Conservation (phyloP, 2,888 invertebrate genomes). For the Drosophila aldrichi region DNA sequence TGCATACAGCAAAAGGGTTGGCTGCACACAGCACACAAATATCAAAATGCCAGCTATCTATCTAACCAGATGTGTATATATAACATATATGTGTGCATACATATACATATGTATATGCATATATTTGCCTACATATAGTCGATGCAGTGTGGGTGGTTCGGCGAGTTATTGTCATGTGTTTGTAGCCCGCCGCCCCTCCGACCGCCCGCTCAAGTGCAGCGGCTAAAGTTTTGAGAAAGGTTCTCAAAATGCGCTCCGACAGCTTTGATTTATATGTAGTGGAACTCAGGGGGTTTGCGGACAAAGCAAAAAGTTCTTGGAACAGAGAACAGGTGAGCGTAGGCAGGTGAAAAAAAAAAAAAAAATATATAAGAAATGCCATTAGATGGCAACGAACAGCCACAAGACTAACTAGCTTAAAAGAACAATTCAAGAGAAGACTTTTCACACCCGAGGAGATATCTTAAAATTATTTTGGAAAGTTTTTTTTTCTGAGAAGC, state of each 20-base stretch:
- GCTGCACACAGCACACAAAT: conserved; percentile 46
- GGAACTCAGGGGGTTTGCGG: conserved; percentile 42
- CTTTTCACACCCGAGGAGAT: not conserved
- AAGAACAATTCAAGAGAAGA: conserved; percentile 19
- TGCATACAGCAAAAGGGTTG: conserved; percentile 80
- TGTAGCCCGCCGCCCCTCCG: too few species aligned
- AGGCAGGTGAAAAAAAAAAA: conserved; percentile 20
- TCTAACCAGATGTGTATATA: conserved; percentile 29
- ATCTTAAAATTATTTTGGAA: not conserved
- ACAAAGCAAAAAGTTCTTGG: conserved; percentile 14
- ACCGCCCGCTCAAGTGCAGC: conserved; percentile 49
- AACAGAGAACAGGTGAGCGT: conserved; percentile 44
- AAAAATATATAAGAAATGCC: conserved; percentile 1
- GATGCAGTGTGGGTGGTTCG: conserved; percentile 58
- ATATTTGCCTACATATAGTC: conserved; percentile 22
- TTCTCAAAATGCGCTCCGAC: conserved; percentile 57
- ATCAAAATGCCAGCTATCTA: conserved; percentile 62
- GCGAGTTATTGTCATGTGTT: conserved; percentile 54
- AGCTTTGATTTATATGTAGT: conserved; percentile 65
- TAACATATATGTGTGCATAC: not conserved
- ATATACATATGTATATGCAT: conserved; percentile 4
- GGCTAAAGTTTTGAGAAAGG: conserved; percentile 62
- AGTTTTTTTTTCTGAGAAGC: not conserved
- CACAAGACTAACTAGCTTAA: conserved; percentile 27
- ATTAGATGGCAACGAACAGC: conserved; percentile 27